Evolutionary conservation across 2,888 invertebrate genomes (phyloP), one percentile per base, ranked within the genome.

Genomic region (Melikaiella ostensackeni): DNA sequence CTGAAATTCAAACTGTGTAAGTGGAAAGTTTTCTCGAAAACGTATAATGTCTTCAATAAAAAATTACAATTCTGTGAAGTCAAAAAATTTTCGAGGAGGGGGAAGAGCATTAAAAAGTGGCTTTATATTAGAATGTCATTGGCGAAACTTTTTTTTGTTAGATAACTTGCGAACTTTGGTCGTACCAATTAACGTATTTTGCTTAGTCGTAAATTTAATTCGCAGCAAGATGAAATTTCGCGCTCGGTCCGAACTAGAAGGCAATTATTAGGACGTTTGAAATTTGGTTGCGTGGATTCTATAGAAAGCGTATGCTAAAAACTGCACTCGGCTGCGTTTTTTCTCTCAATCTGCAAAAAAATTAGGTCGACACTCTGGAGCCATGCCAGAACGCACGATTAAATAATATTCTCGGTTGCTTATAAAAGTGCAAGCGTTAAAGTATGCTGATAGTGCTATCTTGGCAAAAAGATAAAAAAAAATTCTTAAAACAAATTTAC

Each of bases 391-490:
- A 88, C 87, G 85, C 89, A 89, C 89, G 91, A 91, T 91, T 90
- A 91, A 91, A 91, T 90, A 91, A 91, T 42, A 42, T 91, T 89
- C 88, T 87, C 85, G 84, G 86, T 87, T 80, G 85, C 90, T 91
- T 90, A 88, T 90, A 90, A 90, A 91, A 90, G 89, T 90, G 90
- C 90, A 90, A 89, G 90, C 91, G 87, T 89, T 88, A 90, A 90
- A 91, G 89, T 88, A 88, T 86, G 85, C 91, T 90, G 91, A 91
- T 91, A 91, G 88, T 89, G 90, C 88, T 91, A 91, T 91, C 91
- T 89, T 86, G 82, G 85, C 84, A 84, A 87, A 89, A 88, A 84
- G 91, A 91, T 91, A 91, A 89, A 88, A 89, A 88, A 87, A 86
- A 84, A 87, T 81, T 88, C 89, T 88, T 87, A 84, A 88, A 90